Evolutionary conservation across 2,888 invertebrate genomes (phyloP), one percentile per base, ranked within the genome.

Genomic region (Homarus gammarus): DNA sequence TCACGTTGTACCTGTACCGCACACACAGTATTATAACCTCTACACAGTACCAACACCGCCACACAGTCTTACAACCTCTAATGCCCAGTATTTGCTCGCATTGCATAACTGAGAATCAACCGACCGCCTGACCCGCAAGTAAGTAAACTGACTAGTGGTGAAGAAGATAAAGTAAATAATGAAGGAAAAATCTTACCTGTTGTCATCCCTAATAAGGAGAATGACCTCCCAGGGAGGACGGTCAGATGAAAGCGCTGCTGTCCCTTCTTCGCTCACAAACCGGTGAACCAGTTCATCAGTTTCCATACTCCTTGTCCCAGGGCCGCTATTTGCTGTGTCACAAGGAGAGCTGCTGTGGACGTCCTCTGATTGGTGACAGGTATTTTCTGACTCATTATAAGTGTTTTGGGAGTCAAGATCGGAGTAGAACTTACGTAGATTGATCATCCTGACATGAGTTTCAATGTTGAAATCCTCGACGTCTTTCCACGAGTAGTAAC

Each of bases 401-500:
- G 64, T 64, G 27, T 27, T 27, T 27, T 5, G 8, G 27, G 31
- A 27, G 64, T 27, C 31, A 27, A 6, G 0, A 12, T 22, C 70
- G 10, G 73, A 78, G 36, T 51, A 22, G 56, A 75, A 33, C 1
- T 22, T 44, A 0, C 56, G 64, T 6, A 68, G 73, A 10, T 73
- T 44, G 33, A 77, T 31, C n/a, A 81, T 15, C 22, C 88, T 44
- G 5, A 93, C 92, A 86, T 93, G 93, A 5, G 92, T 91, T 0
- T 36, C 49, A 38, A 93, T 89, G 84, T 92, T 91, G 85, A 93
- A 93, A n/a, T 86, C 61, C 2, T 72, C 22, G 31, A 72, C 87
- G 81, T 93, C 92, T 75, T 91, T 90, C 93, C 93, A 93, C 75
- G 91, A 91, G 84, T 92, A 92, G 81, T 92, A 92, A 15, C 93